phyloP scores from a whole-genome alignment of 2,797 vertebrate genomes.

The Carapus acus region DNA sequence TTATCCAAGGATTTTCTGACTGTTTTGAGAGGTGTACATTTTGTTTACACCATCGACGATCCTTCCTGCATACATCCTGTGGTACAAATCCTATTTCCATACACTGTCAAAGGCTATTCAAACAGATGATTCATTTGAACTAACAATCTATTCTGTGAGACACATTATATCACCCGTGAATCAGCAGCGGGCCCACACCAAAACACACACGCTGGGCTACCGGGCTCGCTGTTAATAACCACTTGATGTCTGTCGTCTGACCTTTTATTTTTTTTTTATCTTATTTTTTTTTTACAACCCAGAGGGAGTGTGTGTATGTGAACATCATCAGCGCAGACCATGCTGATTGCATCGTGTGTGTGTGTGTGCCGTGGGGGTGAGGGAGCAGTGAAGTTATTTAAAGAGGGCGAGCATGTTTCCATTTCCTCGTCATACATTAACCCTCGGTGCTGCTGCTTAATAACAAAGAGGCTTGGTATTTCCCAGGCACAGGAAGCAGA shows the following conservation, averaged over 20 bases:
- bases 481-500: constrained; percentile 51
- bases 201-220: constrained; percentile 54
- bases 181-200: constrained; percentile 54
- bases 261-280: too few relatives aligned
- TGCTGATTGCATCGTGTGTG: neutral
- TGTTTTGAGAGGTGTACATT: constrained; percentile 3
- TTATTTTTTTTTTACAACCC: too few relatives aligned
- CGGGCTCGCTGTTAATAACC: too few relatives aligned
- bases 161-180: constrained; percentile 25
- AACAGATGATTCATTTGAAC: constrained; percentile 60
- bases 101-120: constrained; percentile 32
- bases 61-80: neutral
- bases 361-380: too few relatives aligned
- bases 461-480: constrained; percentile 50
- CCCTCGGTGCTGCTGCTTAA: neutral
- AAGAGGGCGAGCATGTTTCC: constrained; percentile 9
- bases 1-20: neutral
- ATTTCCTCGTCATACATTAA: neutral
- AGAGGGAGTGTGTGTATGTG: too few relatives aligned
- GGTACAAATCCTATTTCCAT: constrained; percentile 20
- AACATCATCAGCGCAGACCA: neutral
- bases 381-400: too few relatives aligned
- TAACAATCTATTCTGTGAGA: constrained; percentile 35
- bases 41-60: neutral
- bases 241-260: too few relatives aligned